These are phyloP conservation scores for Ibidorhyncha struthersii DNA, from an alignment of 2,113 vertebrate species.

Conservation along the genomic window DNA sequence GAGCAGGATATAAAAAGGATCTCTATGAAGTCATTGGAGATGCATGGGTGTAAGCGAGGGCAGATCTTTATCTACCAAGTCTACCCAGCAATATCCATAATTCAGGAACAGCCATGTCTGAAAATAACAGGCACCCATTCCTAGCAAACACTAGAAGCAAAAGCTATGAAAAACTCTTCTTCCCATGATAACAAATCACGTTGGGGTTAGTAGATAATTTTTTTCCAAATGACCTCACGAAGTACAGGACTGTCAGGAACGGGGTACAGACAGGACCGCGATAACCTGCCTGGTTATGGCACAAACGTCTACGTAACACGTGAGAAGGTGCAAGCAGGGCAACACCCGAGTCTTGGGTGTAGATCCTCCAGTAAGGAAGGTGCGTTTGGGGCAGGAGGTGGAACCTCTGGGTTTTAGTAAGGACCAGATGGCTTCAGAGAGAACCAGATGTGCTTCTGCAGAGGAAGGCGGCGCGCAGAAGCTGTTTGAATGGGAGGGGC, in stretches of 20 bases:
- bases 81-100: neutral
- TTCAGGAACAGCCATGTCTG: neutral
- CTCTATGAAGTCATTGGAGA: slow-evolving; percentile 4
- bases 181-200: neutral
- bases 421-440: neutral
- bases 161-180: neutral
- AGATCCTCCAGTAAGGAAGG: neutral
- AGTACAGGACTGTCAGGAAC: neutral
- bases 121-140: neutral
- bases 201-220: neutral
- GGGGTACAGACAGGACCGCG: neutral
- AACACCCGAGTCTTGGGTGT: neutral
- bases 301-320: neutral
- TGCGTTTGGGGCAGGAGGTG: neutral
- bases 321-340: neutral
- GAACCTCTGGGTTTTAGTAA: neutral
- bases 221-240: neutral
- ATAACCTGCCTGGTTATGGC: neutral
- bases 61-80: neutral
- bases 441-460: neutral
- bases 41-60: neutral
- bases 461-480: neutral
- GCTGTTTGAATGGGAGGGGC: neutral
- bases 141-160: neutral
- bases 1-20: neutral